These are phyloP conservation scores for Eupelmus urozonus DNA, from an alignment of 2,888 invertebrate species.

Conservation along the genomic window DNA sequence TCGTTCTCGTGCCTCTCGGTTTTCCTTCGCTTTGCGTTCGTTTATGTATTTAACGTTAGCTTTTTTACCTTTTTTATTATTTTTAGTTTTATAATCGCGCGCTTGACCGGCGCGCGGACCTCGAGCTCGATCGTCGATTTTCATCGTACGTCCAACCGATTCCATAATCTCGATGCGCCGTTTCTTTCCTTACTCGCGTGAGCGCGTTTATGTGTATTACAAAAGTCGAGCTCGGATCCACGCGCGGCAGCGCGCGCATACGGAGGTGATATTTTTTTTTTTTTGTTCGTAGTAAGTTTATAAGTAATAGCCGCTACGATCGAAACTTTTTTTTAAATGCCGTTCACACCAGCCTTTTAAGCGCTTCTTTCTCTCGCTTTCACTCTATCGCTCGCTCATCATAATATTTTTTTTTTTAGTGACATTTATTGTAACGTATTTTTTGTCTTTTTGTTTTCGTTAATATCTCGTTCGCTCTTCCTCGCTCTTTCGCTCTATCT, in stretches of 20 bases:
- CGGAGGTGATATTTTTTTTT: slow-evolving; percentile 40
- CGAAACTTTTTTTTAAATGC: slow-evolving; percentile 45
- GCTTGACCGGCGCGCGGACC: slow-evolving; percentile 32
- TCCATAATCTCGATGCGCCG: not conserved
- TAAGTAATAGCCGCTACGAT: slow-evolving; percentile 50
- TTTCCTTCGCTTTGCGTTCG: not conserved
- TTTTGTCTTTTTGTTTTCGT: slow-evolving; percentile 8
- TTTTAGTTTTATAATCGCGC: slow-evolving; percentile 29
- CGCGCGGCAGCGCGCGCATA: slow-evolving; percentile 22
- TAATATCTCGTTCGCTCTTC: slow-evolving; percentile 19
- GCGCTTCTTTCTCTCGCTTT: not conserved
- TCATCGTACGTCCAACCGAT: not conserved
- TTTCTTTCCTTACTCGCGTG: not conserved
- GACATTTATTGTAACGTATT: slow-evolving; percentile 54
- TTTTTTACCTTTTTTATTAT: slow-evolving; percentile 48
- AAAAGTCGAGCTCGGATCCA: slow-evolving; percentile 38
- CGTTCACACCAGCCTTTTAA: slow-evolving; percentile 6
- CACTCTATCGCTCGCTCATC: slow-evolving; percentile 46
- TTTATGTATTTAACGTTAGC: slow-evolving; percentile 5
- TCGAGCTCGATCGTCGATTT: slow-evolving; percentile 42
- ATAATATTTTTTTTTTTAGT: slow-evolving; percentile 27
- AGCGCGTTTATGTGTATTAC: too few relatives aligned
- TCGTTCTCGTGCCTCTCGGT: not conserved
- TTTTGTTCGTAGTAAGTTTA: slow-evolving; percentile 35
- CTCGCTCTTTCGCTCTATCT: slow-evolving; percentile 46